These are phyloP conservation scores for Acleris sparsana DNA, from an alignment of 2,888 invertebrate species.

Conservation along the genomic window DNA sequence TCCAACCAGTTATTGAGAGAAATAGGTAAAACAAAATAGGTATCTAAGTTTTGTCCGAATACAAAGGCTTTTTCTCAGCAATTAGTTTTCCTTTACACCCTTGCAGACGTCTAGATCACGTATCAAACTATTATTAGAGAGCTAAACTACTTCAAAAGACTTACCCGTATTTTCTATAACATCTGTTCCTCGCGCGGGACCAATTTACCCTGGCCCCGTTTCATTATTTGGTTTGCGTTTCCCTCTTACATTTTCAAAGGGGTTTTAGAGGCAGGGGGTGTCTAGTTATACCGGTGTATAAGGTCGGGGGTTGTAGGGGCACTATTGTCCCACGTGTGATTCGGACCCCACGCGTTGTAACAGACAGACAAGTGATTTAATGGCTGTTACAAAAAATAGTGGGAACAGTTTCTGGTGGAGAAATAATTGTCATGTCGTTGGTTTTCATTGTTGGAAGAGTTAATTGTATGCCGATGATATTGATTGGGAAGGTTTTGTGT, in stretches of 20 bases:
- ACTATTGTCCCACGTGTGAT: constrained; percentile 69
- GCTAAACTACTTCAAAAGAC: constrained; percentile 69
- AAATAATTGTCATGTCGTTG: constrained; percentile 30
- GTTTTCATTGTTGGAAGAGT: constrained; percentile 23
- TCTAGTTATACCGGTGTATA: constrained; percentile 44
- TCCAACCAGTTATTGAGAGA: background rate
- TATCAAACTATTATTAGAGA: constrained; percentile 61
- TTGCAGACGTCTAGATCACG: constrained; percentile 50
- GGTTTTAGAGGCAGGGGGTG: constrained; percentile 41
- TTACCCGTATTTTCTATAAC: constrained; percentile 54
- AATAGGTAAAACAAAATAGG: constrained; percentile 2
- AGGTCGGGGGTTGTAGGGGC: constrained; percentile 58
- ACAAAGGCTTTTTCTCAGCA: constrained; percentile 8
- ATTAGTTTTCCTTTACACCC: constrained; percentile 37
- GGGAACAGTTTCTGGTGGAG: constrained; percentile 37
- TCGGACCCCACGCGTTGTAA: constrained; percentile 74
- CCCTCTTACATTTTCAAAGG: constrained; percentile 24
- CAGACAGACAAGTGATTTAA: constrained; percentile 72
- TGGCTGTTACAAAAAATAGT: constrained; percentile 61
- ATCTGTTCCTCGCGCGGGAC: constrained; percentile 61
- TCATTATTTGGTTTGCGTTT: constrained; percentile 38
- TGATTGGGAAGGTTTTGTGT: constrained; percentile 15
- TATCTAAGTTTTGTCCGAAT: constrained; percentile 4
- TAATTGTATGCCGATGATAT: constrained; percentile 27
- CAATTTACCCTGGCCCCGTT: constrained; percentile 48